phyloP scores from a whole-genome alignment of 2,113 vertebrate species.

The Tichodroma muraria region DNA sequence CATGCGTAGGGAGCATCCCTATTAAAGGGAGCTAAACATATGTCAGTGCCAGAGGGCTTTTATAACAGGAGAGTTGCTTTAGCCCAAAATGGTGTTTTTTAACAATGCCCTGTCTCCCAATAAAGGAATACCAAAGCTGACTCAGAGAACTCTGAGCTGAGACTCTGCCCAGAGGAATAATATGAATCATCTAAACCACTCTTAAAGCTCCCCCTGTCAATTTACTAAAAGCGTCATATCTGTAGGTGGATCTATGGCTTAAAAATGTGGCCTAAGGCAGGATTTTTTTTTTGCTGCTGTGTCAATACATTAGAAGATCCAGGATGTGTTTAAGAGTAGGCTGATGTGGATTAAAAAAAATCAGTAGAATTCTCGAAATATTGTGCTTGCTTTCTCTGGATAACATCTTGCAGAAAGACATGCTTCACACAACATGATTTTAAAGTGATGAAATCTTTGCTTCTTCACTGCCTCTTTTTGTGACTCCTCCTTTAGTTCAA shows the following conservation, averaged over 20 bases:
- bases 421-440: background rate
- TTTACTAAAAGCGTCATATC: conserved; percentile 44
- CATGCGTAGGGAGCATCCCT: background rate
- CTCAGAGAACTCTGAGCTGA: background rate
- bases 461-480: background rate
- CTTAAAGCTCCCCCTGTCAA: background rate
- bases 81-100: background rate
- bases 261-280: background rate
- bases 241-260: conserved; percentile 19
- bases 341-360: background rate
- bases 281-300: background rate
- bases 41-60: background rate
- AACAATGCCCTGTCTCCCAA: background rate
- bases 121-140: conserved; percentile 20
- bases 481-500: background rate
- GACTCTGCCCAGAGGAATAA: conserved; percentile 16
- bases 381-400: background rate
- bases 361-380: background rate
- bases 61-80: background rate
- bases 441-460: background rate
- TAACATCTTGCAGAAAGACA: background rate
- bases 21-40: background rate
- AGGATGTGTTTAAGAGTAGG: background rate
- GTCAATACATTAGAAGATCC: background rate
- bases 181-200: conserved; percentile 4